Percentiles rank a stretch among this genome's conserved stretches.
phyloP scores from a whole-genome alignment of 2,888 invertebrate species.

The Toxonevra muliebris region DNA sequence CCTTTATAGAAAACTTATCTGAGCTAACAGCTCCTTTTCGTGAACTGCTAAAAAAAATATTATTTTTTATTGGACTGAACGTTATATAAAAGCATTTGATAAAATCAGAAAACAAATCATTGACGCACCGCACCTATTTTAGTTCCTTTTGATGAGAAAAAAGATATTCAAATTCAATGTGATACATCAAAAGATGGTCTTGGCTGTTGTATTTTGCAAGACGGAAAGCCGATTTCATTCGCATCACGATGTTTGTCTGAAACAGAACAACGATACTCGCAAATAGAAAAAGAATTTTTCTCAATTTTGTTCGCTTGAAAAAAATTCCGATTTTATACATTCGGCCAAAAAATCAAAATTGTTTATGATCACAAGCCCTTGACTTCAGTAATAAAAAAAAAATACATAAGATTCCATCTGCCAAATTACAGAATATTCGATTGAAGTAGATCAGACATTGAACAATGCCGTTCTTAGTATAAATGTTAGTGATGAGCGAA shows the following conservation, averaged over 20 bases:
- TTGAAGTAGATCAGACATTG: not conserved
- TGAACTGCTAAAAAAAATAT: constrained; percentile 11
- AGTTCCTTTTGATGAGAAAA: constrained; percentile 1
- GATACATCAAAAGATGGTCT: constrained; percentile 37
- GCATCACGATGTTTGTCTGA: constrained; percentile 23
- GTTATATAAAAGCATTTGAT: not conserved
- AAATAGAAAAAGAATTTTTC: constrained; percentile 40
- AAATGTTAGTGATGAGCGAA: constrained; percentile 1
- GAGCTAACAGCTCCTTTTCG: constrained; percentile 18
- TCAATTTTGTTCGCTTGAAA: no score
- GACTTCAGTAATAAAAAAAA: constrained; percentile 15
- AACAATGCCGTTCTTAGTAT: not conserved
- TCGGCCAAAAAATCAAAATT: constrained; percentile 5
- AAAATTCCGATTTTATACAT: constrained; percentile 30
- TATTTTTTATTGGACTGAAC: not conserved
- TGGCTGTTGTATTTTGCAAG: constrained; percentile 36
- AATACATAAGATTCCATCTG: constrained; percentile 7
- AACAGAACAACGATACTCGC: constrained; percentile 1
- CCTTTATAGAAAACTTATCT: constrained; percentile 6
- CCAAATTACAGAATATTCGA: constrained; percentile 5
- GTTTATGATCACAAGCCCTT: constrained; percentile 17
- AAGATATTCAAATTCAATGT: constrained; percentile 25
- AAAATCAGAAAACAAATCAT: not conserved
- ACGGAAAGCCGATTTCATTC: constrained; percentile 33
- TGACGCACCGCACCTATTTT: constrained; percentile 2